Conservation (phyloP, 1,140 invertebrate species). For the Ganaspis sp. region DNA sequence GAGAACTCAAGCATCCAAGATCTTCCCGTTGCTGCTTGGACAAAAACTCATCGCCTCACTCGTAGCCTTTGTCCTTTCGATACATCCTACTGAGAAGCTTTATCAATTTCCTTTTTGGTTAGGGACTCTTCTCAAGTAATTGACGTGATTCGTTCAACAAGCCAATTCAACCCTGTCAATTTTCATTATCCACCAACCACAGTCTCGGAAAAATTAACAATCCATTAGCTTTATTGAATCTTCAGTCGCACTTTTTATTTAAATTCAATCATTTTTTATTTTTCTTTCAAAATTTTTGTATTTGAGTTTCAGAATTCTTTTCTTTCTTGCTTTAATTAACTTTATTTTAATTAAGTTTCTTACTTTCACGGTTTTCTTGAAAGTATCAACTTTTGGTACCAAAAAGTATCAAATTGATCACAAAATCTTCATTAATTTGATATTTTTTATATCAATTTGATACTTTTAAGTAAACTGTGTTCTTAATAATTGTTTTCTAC, state of each 20-base stretch:
- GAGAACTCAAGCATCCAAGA: background rate
- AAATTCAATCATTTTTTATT: background rate
- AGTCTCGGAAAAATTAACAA: background rate
- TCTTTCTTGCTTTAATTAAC: too few relatives aligned
- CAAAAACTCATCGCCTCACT: constrained; percentile 17
- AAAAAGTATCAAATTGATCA: too few relatives aligned
- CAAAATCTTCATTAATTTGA: too few relatives aligned
- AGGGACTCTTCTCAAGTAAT: background rate
- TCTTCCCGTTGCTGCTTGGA: background rate
- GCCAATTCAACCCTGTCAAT: constrained; percentile 22
- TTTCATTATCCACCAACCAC: constrained; percentile 25
- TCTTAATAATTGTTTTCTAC: too few relatives aligned
- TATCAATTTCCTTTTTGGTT: constrained; percentile 2
- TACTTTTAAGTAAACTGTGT: too few relatives aligned
- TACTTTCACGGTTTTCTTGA: background rate
- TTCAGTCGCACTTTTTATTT: background rate
- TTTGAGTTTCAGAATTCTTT: too few relatives aligned
- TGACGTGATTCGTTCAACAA: constrained; percentile 2
- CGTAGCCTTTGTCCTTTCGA: constrained; percentile 13
- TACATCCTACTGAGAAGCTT: background rate
- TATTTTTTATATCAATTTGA: too few relatives aligned
- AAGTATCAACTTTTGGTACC: too few relatives aligned
- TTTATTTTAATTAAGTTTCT: too few relatives aligned
- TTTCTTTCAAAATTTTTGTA: too few relatives aligned
- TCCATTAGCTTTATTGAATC: background rate